A percentile compares a stretch with the other conserved stretches of the same genome.
Evolutionary conservation across 92 coral and sea anemone genomes (phyloP).

Genomic region (Actinernus sp.): DNA sequence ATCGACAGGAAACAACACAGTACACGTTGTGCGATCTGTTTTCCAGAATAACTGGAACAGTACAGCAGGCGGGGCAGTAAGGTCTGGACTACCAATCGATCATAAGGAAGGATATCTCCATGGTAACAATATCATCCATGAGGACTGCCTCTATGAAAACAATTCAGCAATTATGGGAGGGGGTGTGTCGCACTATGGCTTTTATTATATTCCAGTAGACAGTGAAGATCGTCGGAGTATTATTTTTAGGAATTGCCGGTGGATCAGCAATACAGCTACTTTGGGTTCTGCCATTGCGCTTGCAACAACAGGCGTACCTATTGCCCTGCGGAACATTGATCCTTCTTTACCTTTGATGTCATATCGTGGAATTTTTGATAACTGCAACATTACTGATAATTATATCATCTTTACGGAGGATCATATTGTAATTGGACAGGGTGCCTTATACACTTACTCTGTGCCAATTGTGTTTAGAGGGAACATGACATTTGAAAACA

Average conservation of each 20-base stretch:
- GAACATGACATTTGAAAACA: slow-evolving; percentile 36
- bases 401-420: slow-evolving; percentile 59
- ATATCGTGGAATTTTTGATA: slow-evolving; percentile 39
- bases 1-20: slow-evolving; percentile 42
- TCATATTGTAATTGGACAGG: slow-evolving; percentile 71
- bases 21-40: slow-evolving; percentile 31
- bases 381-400: slow-evolving; percentile 75
- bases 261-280: slow-evolving; percentile 79
- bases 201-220: slow-evolving; percentile 16
- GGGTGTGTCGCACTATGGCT: slow-evolving; percentile 62
- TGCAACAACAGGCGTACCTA: slow-evolving; percentile 21
- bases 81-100: slow-evolving; percentile 49
- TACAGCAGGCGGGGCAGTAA: slow-evolving; percentile 80
- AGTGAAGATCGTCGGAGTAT: slow-evolving; percentile 13
- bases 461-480: slow-evolving; percentile 66
- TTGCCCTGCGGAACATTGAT: slow-evolving; percentile 22
- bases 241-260: slow-evolving; percentile 46
- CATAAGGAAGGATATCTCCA: neutral
- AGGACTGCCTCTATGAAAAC: slow-evolving; percentile 43
- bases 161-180: slow-evolving; percentile 72
- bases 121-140: slow-evolving; percentile 55
- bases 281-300: slow-evolving; percentile 90
- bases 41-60: slow-evolving; percentile 53
- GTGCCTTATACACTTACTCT: slow-evolving; percentile 81
- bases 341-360: slow-evolving; percentile 32